Evolutionary conservation across 2,888 invertebrate species (phyloP), one percentile per base, ranked within the genome.

Genomic region (Stenolophus ochropezus): DNA sequence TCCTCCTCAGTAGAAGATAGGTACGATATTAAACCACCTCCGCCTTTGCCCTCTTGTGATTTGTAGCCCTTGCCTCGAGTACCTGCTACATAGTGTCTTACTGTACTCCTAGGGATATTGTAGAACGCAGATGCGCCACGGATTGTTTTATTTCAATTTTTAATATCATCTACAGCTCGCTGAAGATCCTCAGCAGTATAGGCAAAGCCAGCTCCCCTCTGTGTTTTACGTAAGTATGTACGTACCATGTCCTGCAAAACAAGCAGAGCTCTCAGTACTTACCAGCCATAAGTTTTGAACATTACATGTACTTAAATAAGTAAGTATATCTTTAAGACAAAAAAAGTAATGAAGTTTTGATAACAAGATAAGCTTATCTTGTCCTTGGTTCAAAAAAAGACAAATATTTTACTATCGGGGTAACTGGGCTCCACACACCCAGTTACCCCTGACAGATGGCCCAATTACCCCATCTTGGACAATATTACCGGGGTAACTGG

Each of bases 161-260:
- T 78, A 71, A 78, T 47, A 75, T 61, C 81, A 47, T 81, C 61
- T 20, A 76, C 33, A 23, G 61, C 75, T 81, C 76, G 56, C 33
- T 61, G 49, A 56, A 76, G 25, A 76, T 76, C 76, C 49, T 76
- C 65, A 61, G 56, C 33, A 56, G 65, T 75, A 49, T 81, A 81
- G 74, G 25, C 25, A 47, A 76, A 73, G 51, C 75, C 75, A 75
- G 0, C 49, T 18, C 81, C 75, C 74, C 51, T 49, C 14, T 21
- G 51, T 21, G 49, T 75, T 75, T 71, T 81, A 49, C 47, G 49
- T 18, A 80, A 25, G 74, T 81, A 81, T 21, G 81, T 81, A 51
- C 74, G 33, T 23, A 74, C 74, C 56, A 81, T 81, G 56, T 56
- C 20, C 56, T 56, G 20, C 16, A 77, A 27, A 77, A 51, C 16